These are phyloP conservation scores for Sipha maydis DNA, from an alignment of 2,888 invertebrate genomes.

Conservation along the genomic window DNA sequence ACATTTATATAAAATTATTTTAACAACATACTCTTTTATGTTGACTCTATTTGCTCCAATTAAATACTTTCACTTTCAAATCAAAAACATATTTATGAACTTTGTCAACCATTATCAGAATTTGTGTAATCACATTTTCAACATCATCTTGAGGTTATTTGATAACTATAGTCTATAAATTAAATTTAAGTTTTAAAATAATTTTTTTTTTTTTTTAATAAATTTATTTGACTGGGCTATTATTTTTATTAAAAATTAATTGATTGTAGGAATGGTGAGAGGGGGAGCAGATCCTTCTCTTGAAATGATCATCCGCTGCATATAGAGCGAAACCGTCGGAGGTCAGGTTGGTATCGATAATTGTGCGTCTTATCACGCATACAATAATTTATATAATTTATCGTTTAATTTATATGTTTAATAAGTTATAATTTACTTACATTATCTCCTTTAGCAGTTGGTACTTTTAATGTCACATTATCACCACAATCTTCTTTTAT, in stretches of 20 bases:
- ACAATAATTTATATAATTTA: no score
- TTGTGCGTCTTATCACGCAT: no score
- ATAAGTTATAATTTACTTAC: constrained; percentile 68
- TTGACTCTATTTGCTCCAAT: constrained; percentile 91
- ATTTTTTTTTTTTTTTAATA: no score
- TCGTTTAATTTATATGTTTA: neutral
- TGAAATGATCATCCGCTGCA: neutral
- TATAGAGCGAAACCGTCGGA: neutral
- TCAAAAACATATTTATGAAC: constrained; percentile 89
- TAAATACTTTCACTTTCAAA: constrained; percentile 93
- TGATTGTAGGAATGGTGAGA: no score
- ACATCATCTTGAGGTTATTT: constrained; percentile 96
- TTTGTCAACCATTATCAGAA: constrained; percentile 83
- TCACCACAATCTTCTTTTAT: constrained; percentile 99
- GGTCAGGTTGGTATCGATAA: neutral
- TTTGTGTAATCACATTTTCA: constrained; percentile 83
- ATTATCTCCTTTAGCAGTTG: constrained; percentile 91
- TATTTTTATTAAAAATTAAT: no score
- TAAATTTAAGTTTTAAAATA: neutral
- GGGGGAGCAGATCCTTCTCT: no score
- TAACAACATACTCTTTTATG: constrained; percentile 73
- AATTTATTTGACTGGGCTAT: no score
- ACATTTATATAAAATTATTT: constrained; percentile 35
- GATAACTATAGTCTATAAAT: constrained; percentile 74
- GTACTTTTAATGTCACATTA: constrained; percentile 90